These are phyloP conservation scores for Muricea muricata DNA, from an alignment of 92 coral and sea anemone species.

Conservation along the genomic window DNA sequence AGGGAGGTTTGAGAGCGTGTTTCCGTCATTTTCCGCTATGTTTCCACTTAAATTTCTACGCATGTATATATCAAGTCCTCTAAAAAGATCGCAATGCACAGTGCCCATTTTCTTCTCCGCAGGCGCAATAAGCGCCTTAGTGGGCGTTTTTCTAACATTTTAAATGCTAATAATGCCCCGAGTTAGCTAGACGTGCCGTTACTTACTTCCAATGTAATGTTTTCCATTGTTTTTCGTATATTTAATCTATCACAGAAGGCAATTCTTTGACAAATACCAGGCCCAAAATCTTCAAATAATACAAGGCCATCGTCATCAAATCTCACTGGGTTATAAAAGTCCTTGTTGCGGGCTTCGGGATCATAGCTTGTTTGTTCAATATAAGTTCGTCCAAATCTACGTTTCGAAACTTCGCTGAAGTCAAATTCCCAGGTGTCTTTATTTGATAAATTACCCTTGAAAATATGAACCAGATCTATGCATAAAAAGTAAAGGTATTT, in stretches of 20 bases:
- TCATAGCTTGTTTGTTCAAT: background rate
- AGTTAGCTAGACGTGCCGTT: no score
- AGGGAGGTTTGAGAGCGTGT: no score
- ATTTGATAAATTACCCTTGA: background rate
- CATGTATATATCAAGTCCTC: no score
- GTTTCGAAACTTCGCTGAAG: background rate
- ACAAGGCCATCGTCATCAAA: conserved; percentile 41
- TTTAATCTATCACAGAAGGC: background rate
- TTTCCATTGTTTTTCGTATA: background rate
- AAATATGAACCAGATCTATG: background rate
- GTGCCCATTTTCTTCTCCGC: no score
- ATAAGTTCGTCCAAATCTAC: background rate
- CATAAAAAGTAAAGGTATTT: background rate
- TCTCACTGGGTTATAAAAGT: conserved; percentile 4
- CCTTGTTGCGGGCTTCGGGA: background rate
- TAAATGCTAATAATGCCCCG: no score
- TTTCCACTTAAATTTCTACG: no score
- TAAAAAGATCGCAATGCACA: no score
- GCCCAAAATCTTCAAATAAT: background rate
- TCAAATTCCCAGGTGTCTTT: background rate
- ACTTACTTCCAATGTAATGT: background rate
- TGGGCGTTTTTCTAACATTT: no score
- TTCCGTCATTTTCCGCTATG: no score
- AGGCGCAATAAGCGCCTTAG: no score
- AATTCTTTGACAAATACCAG: background rate